Conservation (phyloP, 2,888 invertebrate species). For the Ceraclea dissimilis region DNA sequence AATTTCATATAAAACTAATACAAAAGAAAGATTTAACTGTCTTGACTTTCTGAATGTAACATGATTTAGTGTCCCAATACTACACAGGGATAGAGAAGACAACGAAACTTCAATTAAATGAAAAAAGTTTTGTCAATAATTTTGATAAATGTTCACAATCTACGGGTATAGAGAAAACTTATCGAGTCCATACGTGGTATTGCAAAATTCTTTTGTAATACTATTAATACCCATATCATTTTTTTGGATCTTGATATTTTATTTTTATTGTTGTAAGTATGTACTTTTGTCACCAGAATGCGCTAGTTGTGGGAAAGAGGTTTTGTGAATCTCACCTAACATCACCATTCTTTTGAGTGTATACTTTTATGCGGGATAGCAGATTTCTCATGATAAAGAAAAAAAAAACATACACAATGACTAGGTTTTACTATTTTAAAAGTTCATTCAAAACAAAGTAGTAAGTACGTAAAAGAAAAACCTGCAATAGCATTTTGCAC, state of each 20-base stretch:
- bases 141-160: neutral
- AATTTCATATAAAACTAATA: neutral
- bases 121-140: neutral
- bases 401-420: too few species aligned
- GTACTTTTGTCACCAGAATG: too few species aligned
- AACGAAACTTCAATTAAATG: slow-evolving; percentile 1
- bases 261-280: neutral
- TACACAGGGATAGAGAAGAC: neutral
- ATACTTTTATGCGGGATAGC: too few species aligned
- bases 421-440: too few species aligned
- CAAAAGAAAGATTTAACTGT: slow-evolving; percentile 2
- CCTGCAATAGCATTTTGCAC: too few species aligned
- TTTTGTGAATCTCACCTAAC: too few species aligned
- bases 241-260: neutral
- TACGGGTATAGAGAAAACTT: neutral
- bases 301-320: too few species aligned
- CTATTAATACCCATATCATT: neutral
- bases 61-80: neutral
- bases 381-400: too few species aligned
- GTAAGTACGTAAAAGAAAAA: too few species aligned
- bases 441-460: too few species aligned
- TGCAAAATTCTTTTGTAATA: neutral
- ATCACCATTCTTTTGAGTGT: too few species aligned
- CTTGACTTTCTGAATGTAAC: neutral
- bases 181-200: neutral